Conservation (phyloP, 1,140 invertebrate genomes). For the Leptinotarsa lineolata region DNA sequence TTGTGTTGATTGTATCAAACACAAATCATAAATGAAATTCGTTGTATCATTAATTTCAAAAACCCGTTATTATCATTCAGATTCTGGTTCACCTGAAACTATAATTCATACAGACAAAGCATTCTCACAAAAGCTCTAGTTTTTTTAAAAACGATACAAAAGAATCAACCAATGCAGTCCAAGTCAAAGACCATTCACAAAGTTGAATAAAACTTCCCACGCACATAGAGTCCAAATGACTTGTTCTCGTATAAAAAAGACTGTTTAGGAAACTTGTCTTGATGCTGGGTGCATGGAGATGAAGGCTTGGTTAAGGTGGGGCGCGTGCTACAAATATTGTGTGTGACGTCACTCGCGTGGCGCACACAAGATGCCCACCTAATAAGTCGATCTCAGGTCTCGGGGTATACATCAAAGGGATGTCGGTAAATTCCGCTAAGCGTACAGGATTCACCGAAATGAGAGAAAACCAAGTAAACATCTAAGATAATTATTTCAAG, state of each 20-base stretch:
- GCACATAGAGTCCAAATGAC: conserved; percentile 18
- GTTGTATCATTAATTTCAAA: neutral
- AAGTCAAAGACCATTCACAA: conserved; percentile 19
- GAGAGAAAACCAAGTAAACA: too few relatives aligned
- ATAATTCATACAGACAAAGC: neutral
- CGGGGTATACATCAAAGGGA: neutral
- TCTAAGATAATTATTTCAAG: too few relatives aligned
- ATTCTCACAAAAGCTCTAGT: neutral
- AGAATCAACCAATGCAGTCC: conserved; percentile 2
- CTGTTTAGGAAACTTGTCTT: conserved; percentile 32
- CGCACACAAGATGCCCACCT: conserved; percentile 29
- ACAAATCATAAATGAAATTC: conserved; percentile 3
- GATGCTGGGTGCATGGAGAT: conserved; percentile 19
- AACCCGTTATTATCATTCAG: neutral
- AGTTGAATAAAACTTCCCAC: conserved; percentile 17
- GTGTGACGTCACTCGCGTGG: conserved; percentile 31
- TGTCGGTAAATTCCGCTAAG: neutral
- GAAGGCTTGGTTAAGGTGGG: conserved; percentile 31
- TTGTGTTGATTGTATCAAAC: neutral
- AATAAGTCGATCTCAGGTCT: conserved; percentile 26
- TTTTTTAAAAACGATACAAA: neutral
- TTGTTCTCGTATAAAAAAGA: conserved; percentile 14
- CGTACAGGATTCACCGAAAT: neutral
- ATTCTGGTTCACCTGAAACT: neutral
- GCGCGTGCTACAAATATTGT: conserved; percentile 32